Evolutionary conservation across 2,888 invertebrate species (phyloP).

Genomic region (Drosophila affinis): DNA sequence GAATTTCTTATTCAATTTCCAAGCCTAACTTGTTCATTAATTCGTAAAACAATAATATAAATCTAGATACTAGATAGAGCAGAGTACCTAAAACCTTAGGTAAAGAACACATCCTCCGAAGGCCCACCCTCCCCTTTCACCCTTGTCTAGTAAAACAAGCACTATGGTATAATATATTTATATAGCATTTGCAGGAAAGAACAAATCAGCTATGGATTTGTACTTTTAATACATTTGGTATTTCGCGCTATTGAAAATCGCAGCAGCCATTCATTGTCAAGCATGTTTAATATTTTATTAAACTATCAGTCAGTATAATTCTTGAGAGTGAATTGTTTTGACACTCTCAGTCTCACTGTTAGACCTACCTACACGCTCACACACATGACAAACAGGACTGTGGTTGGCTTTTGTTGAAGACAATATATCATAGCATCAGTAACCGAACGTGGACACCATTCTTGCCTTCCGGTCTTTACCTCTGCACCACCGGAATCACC

Average conservation of each 20-base stretch:
- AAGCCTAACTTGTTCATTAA: too few species aligned
- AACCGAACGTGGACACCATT: constrained; percentile 56
- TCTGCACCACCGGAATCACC: neutral
- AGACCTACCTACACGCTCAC: constrained; percentile 23
- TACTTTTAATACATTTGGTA: neutral
- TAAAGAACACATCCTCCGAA: too few species aligned
- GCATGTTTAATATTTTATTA: too few species aligned
- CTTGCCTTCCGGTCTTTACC: constrained; percentile 2
- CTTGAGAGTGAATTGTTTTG: neutral
- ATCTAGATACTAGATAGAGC: neutral
- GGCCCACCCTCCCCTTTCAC: too few species aligned
- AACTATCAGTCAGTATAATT: too few species aligned
- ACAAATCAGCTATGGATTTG: neutral
- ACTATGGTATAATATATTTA: too few species aligned
- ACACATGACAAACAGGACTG: constrained; percentile 48
- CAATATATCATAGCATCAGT: constrained; percentile 79
- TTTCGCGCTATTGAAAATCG: too few species aligned
- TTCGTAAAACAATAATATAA: neutral
- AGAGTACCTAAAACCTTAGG: too few species aligned
- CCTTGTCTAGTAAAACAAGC: too few species aligned
- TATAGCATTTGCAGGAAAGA: too few species aligned
- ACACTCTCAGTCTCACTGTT: constrained; percentile 46
- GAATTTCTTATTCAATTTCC: too few species aligned
- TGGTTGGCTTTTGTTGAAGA: constrained; percentile 76
- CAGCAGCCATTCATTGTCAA: too few species aligned